Evolutionary conservation across 2,888 invertebrate species (phyloP).

Genomic region (Agonopterix heracliana): DNA sequence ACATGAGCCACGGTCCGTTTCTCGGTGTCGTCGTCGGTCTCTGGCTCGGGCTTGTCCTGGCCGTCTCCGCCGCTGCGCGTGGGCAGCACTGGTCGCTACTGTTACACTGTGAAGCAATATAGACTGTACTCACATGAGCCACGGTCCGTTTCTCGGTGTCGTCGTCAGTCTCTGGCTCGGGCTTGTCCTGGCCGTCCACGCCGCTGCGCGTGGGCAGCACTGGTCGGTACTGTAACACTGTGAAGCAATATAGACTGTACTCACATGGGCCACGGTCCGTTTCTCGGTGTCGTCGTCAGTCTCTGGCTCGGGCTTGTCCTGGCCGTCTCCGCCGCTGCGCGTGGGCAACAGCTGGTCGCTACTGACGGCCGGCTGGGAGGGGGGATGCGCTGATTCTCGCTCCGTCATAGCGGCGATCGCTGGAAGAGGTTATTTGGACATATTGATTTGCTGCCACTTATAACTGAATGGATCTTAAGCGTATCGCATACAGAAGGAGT

Average conservation of each 20-base stretch:
- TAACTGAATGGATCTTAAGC: too few relatives aligned
- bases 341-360: conserved; percentile 34
- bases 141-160: conserved; percentile 18
- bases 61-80: too few relatives aligned
- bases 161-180: conserved; percentile 10
- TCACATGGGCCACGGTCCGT: conserved; percentile 10
- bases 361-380: conserved; percentile 16
- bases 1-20: too few relatives aligned
- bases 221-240: conserved; percentile 20
- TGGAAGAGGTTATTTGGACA: conserved; percentile 21
- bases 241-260: too few relatives aligned
- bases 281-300: conserved; percentile 15
- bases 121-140: background rate
- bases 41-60: too few relatives aligned
- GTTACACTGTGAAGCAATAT: too few relatives aligned
- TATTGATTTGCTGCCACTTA: too few relatives aligned
- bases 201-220: conserved; percentile 39
- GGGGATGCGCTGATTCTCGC: conserved; percentile 91
- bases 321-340: conserved; percentile 44
- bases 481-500: too few relatives aligned
- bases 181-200: conserved; percentile 43
- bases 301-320: conserved; percentile 23
- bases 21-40: too few relatives aligned
- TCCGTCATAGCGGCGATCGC: conserved; percentile 96
- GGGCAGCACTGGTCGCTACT: too few relatives aligned